Conservation (phyloP, 53 echinoderm and acorn worm species). For the Echinarachnius parma region DNA sequence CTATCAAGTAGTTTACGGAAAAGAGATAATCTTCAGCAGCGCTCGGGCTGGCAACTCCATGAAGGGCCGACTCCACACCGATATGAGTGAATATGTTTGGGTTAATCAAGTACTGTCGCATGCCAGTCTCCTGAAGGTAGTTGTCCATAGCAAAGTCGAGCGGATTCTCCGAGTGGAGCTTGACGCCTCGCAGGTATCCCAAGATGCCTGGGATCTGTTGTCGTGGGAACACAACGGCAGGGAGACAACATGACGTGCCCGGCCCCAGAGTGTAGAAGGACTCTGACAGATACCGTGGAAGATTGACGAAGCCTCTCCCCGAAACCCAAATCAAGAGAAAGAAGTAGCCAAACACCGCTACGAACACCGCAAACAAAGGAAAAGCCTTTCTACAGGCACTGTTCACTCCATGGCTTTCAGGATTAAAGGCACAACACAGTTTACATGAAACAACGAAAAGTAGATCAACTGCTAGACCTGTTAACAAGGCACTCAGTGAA, state of each 20-base stretch:
- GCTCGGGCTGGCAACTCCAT: background rate
- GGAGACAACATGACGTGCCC: slow-evolving; percentile 72
- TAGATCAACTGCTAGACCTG: slow-evolving; percentile 28
- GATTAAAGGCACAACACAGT: too few relatives aligned
- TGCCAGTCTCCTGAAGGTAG: slow-evolving; percentile 23
- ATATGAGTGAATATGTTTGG: slow-evolving; percentile 83
- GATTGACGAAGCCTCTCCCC: slow-evolving; percentile 59
- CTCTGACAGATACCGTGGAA: slow-evolving; percentile 19
- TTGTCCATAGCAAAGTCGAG: slow-evolving; percentile 73
- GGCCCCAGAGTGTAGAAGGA: slow-evolving; percentile 57
- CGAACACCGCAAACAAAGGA: slow-evolving; percentile 14
- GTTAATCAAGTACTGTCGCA: slow-evolving; percentile 58
- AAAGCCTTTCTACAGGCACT: background rate
- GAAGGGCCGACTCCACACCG: slow-evolving; percentile 63
- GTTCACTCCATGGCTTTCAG: background rate
- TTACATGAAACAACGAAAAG: background rate
- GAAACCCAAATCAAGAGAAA: slow-evolving; percentile 29
- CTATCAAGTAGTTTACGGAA: background rate
- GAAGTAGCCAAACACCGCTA: slow-evolving; percentile 36
- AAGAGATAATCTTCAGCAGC: slow-evolving; percentile 21
- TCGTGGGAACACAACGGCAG: slow-evolving; percentile 64
- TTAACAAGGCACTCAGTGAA: slow-evolving; percentile 39
- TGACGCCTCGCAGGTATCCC: slow-evolving; percentile 39
- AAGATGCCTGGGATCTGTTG: slow-evolving; percentile 52
- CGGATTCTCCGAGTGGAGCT: slow-evolving; percentile 15